Evolutionary conservation across 2,888 invertebrate genomes (phyloP), one percentile per base, ranked within the genome.

Genomic region (Mythimna ferrago): DNA sequence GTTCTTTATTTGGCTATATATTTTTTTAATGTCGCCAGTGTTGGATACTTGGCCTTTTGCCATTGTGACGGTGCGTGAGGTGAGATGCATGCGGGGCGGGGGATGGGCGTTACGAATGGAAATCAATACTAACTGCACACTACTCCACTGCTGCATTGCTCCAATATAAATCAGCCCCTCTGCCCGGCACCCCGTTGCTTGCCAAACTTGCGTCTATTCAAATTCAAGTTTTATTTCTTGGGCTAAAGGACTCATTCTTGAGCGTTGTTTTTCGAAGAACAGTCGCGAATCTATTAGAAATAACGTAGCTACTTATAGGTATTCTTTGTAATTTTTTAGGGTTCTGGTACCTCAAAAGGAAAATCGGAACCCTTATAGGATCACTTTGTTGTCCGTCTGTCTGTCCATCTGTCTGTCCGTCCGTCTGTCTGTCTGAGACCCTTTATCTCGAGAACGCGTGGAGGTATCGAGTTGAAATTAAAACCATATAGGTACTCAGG

Each of bases 71-170:
- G 91, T 95, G 94, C 95, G 95, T 94, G 93, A 94, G 94, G 93
- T 93, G 93, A 93, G 93, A 93, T 93, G 91, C 91, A 89, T 51
- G 86, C 80, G 79, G 83, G 72, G 89, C 81, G 89, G 90, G 78
- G 89, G 91, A 81, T 92, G 94, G 94, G 92, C 92, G 92, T 92
- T 91, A 90, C 92, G 91, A 94, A 94, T 95, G 94, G 96, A 96
- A 96, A 96, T 96, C 96, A 96, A 96, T 96, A 96, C 96, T 94
- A 95, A 96, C 95, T 96, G 96, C 96, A 96, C 93, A 94, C 93
- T 94, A 94, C 93, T 94, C 92, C 86, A 90, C 93, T 95, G 94
- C 95, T 96, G 96, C 96, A 96, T 94, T 96, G 96, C 96, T 96
- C 95, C 92, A 95, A 91, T 93, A 96, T 96, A 96, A 96, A 96